Percentiles rank a stretch among this genome's conserved stretches.
Evolutionary conservation across 2,113 vertebrate species (phyloP).

Genomic region (Leptobrachium leishanense): DNA sequence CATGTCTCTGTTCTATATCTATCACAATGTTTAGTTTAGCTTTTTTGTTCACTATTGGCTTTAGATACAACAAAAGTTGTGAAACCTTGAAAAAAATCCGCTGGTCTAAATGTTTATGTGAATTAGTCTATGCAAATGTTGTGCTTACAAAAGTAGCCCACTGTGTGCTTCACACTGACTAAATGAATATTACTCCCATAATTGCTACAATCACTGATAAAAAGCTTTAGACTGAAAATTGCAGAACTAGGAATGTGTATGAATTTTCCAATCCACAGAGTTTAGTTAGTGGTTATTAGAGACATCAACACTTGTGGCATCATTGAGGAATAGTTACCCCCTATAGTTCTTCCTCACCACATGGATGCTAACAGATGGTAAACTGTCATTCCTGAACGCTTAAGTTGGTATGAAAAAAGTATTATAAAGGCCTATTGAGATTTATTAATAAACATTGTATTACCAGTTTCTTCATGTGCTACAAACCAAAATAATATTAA

Average conservation of each 20-base stretch:
- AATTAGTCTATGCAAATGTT: conserved; percentile 42
- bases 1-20: too few relatives aligned
- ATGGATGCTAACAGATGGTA: conserved; percentile 16
- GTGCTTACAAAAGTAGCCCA: conserved; percentile 15
- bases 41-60: background rate
- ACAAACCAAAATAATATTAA: background rate
- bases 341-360: conserved; percentile 3
- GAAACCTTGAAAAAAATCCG: background rate
- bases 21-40: background rate
- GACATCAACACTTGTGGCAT: conserved; percentile 17
- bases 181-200: conserved; percentile 27
- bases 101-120: conserved; percentile 21
- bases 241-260: conserved; percentile 3
- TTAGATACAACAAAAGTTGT: background rate
- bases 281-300: conserved; percentile 24
- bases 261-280: conserved; percentile 10
- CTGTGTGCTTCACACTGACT: conserved; percentile 23
- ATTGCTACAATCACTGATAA: conserved; percentile 3
- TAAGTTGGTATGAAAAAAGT: background rate
- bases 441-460: conserved; percentile 6
- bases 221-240: background rate
- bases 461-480: background rate
- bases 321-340: background rate
- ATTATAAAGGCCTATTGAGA: background rate
- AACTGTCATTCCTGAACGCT: conserved; percentile 12